Conservation (phyloP, 2,113 vertebrate species). For the Cebus imitator region DNA sequence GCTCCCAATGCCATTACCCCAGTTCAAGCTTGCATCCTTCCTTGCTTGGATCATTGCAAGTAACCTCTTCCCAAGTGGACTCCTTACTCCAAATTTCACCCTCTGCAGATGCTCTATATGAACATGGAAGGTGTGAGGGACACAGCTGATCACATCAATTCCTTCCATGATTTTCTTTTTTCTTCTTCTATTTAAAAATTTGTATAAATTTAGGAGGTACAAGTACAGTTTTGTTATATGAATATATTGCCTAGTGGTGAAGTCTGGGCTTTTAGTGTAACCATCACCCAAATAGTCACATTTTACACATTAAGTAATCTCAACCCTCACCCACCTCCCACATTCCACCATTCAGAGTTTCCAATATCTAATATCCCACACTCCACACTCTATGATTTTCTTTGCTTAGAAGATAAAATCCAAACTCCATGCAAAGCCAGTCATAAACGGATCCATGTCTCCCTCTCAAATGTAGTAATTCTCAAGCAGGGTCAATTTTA, state of each 20-base stretch:
- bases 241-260: too few species aligned
- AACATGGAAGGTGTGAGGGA: neutral
- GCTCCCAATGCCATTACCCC: too few species aligned
- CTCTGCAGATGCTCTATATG: neutral
- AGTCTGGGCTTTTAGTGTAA: too few species aligned
- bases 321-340: neutral
- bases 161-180: neutral
- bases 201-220: neutral
- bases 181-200: neutral
- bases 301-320: too few species aligned
- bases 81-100: neutral
- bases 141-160: neutral
- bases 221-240: neutral
- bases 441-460: neutral
- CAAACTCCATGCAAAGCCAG: neutral
- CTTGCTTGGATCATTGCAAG: neutral
- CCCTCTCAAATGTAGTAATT: neutral
- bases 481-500: neutral
- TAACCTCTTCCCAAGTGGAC: neutral
- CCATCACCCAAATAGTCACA: too few species aligned
- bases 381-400: neutral
- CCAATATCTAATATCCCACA: neutral
- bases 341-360: neutral
- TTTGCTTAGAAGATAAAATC: neutral
- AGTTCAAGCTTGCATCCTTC: neutral